Base-by-base conservation (phyloP, 2,888 invertebrate genomes). In the Chirona hameri region DNA sequence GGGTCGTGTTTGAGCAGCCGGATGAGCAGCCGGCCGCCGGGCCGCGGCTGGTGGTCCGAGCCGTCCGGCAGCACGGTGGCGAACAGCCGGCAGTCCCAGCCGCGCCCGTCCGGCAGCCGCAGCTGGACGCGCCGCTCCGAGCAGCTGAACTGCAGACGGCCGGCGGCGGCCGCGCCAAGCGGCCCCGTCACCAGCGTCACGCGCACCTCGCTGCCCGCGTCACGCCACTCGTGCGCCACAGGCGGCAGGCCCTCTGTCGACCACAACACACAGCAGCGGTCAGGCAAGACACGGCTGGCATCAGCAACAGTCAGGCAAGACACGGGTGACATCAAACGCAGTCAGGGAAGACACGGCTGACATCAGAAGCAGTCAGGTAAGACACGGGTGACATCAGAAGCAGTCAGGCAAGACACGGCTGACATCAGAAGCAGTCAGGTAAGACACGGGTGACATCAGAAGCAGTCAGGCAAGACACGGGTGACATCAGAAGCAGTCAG, bases 1-100 rank as follows among this genome's bases (percentile, higher is more conserved):
- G 84, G 83, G 69, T 84, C 84, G 81, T 79, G 82, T 55, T 84
- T 84, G 65, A 83, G 82, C 14, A 84, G 84, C 46, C 83, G 82
- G 9, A 84, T 52, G 27, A 82, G 69, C 39, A 83, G 82, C 15
- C 79, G 81, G 31, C 76, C 60, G 18, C 84, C 83, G 48, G 48
- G 48, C 81, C 84, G 83, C 52, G 81, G 82, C 31, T 72, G 39
- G 21, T 79, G 76, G 46, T 81, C 82, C 5, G 82, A 83, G 15
- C 81, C 83, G 10, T 83, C 83, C 27, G 84, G 84, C 39, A 83
- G 82, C 18, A 84, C 81, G 48, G 80, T 60, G 10, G 80, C 83
- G 60, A 69, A 84, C 9, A 84, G 82, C 27, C 82, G 83, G 1
- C 83, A 82, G 10, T 81, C 57, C 69, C 83, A 84, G 48, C 79